A percentile compares a stretch with the other conserved stretches of the same genome.
Conservation (phyloP, 2,113 vertebrate species). For the Cryptomyrus ogoouensis region DNA sequence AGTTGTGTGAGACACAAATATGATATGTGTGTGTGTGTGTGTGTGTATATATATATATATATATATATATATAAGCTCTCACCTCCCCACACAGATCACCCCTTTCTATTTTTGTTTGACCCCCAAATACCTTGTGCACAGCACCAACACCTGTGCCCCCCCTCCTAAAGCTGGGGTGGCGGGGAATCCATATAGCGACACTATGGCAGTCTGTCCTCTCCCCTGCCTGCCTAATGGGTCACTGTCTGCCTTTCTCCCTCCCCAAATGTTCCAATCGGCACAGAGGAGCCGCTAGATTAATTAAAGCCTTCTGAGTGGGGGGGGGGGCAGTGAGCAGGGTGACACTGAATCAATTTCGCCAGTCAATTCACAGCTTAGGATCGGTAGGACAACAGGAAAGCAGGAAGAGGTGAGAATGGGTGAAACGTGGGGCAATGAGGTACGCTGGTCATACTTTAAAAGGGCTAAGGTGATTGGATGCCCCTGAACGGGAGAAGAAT, state of each 20-base stretch:
- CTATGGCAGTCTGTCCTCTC: neutral
- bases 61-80: neutral
- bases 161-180: neutral
- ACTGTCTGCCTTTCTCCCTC: conserved; percentile 14
- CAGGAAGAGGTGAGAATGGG: conserved; percentile 6
- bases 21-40: neutral
- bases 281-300: conserved; percentile 42
- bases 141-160: neutral
- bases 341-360: conserved; percentile 49
- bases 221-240: conserved; percentile 16
- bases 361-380: conserved; percentile 46
- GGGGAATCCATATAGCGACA: neutral
- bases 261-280: conserved; percentile 1
- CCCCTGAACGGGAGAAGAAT: neutral
- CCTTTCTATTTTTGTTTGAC: neutral
- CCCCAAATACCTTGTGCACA: neutral
- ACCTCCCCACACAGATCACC: neutral
- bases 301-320: conserved; percentile 44
- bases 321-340: conserved; percentile 14
- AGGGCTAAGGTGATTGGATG: neutral
- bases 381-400: conserved; percentile 45
- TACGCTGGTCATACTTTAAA: neutral
- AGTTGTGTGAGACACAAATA: neutral
- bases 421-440: conserved; percentile 26
- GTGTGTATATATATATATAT: too few relatives aligned